These are phyloP conservation scores for Drosophila paranaensis DNA, from an alignment of 2,888 invertebrate species.

Conservation along the genomic window DNA sequence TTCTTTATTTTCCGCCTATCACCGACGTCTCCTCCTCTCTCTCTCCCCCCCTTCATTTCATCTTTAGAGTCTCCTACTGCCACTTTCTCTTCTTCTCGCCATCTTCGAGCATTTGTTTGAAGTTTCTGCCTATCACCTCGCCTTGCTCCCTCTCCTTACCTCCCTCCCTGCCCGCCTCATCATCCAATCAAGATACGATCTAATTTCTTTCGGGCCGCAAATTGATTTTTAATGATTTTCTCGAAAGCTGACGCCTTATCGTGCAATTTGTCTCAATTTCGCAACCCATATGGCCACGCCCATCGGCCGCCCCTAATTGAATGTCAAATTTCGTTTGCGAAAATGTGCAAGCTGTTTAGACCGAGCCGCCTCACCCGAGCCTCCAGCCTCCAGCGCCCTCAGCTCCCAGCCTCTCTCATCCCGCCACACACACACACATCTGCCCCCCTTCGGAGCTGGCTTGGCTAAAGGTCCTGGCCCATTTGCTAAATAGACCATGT, in stretches of 20 bases:
- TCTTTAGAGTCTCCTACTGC: neutral
- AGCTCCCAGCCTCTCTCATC: too few relatives aligned
- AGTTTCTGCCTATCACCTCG: neutral
- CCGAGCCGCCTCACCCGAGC: too few relatives aligned
- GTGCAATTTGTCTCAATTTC: conserved; percentile 30
- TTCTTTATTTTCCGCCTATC: neutral
- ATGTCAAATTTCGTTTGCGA: conserved; percentile 16
- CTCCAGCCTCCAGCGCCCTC: neutral
- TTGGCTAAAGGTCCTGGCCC: conserved; percentile 7
- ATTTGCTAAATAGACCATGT: conserved; percentile 49
- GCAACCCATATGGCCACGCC: neutral
- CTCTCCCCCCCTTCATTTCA: neutral
- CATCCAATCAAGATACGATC: conserved; percentile 5
- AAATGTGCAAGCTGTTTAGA: conserved; percentile 19
- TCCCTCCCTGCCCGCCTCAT: neutral
- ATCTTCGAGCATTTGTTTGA: neutral
- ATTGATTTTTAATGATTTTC: conserved; percentile 47
- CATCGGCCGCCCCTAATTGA: conserved; percentile 13
- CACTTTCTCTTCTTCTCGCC: neutral
- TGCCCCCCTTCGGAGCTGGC: too few relatives aligned
- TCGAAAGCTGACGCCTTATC: conserved; percentile 29
- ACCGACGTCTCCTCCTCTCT: too few relatives aligned
- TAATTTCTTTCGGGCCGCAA: conserved; percentile 10
- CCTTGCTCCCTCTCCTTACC: neutral
- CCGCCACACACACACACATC: neutral